Conservation (phyloP, 53 echinoderm and acorn worm species). For the Apostichopus leukothele region DNA sequence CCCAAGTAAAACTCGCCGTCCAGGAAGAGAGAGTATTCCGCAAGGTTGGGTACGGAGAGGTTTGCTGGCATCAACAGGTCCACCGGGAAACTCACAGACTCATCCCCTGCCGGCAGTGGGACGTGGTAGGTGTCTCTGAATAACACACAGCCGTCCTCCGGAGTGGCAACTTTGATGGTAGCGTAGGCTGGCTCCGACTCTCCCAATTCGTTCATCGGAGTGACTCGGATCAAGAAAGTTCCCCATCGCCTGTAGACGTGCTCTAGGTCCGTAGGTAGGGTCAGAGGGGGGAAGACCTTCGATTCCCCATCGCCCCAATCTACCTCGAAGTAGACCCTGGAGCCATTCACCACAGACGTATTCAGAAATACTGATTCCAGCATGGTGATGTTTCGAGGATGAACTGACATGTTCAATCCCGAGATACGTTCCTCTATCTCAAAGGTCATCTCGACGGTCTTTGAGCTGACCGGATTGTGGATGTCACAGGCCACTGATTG, state of each 20-base stretch:
- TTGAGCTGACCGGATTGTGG: neutral
- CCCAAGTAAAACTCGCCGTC: neutral
- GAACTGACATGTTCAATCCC: neutral
- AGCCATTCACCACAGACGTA: slow-evolving; percentile 39
- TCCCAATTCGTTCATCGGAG: slow-evolving; percentile 46
- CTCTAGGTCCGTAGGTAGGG: neutral
- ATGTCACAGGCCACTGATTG: neutral
- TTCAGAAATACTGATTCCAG: slow-evolving; percentile 25
- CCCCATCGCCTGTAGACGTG: slow-evolving; percentile 42
- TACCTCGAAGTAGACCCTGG: slow-evolving; percentile 40
- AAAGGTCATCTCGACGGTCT: neutral
- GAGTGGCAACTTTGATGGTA: slow-evolving; percentile 12
- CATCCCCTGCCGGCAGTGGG: neutral
- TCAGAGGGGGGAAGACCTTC: neutral
- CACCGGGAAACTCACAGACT: neutral
- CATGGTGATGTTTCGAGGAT: slow-evolving; percentile 4
- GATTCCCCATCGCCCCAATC: slow-evolving; percentile 52
- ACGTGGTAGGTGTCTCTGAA: slow-evolving; percentile 4
- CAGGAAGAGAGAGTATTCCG: slow-evolving; percentile 26
- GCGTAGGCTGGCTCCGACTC: neutral
- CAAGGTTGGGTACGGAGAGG: neutral
- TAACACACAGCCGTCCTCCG: slow-evolving; percentile 47
- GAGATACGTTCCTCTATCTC: slow-evolving; percentile 38
- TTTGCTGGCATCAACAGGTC: slow-evolving; percentile 11
- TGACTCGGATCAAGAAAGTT: slow-evolving; percentile 13